A percentile compares a stretch with the other conserved stretches of the same genome.
These are phyloP conservation scores for Horisme vitalbata DNA, from an alignment of 2,888 invertebrate species.

Conservation along the genomic window DNA sequence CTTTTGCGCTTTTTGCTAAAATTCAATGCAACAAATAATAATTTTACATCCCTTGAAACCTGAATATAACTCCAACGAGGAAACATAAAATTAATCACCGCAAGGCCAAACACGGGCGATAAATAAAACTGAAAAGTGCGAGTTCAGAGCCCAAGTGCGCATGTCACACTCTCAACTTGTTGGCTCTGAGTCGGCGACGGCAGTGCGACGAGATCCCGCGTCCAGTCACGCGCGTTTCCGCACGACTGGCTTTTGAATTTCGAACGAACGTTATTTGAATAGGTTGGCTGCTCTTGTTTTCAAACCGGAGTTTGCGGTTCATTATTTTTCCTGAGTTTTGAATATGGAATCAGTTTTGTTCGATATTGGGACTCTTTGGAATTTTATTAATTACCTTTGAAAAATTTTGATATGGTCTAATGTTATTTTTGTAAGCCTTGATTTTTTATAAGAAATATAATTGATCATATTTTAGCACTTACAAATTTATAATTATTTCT, in stretches of 20 bases:
- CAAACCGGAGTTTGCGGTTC: slow-evolving; percentile 1
- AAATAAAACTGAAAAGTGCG: slow-evolving; percentile 38
- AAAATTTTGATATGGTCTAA: neutral
- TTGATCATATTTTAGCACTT: neutral
- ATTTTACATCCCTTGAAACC: slow-evolving; percentile 1
- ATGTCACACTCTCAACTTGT: slow-evolving; percentile 76
- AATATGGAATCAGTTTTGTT: slow-evolving; percentile 14
- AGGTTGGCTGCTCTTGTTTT: slow-evolving; percentile 30
- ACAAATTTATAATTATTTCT: too few species aligned
- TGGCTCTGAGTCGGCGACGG: slow-evolving; percentile 66
- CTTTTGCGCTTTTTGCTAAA: too few species aligned
- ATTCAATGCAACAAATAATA: too few species aligned
- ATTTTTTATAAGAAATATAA: neutral
- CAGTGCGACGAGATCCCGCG: slow-evolving; percentile 74
- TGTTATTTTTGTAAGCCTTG: neutral
- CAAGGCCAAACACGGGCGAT: slow-evolving; percentile 24
- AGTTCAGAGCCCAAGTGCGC: slow-evolving; percentile 58
- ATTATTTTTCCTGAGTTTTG: slow-evolving; percentile 4
- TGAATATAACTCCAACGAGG: slow-evolving; percentile 2
- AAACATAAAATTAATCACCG: slow-evolving; percentile 27
- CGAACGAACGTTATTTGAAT: slow-evolving; percentile 40
- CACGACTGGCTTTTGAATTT: slow-evolving; percentile 45
- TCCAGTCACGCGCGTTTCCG: slow-evolving; percentile 46
- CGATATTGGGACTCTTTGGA: slow-evolving; percentile 7
- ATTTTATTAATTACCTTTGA: too few species aligned